These are phyloP conservation scores for Dryadula phaetusa DNA, from an alignment of 2,888 invertebrate genomes.

Conservation along the genomic window DNA sequence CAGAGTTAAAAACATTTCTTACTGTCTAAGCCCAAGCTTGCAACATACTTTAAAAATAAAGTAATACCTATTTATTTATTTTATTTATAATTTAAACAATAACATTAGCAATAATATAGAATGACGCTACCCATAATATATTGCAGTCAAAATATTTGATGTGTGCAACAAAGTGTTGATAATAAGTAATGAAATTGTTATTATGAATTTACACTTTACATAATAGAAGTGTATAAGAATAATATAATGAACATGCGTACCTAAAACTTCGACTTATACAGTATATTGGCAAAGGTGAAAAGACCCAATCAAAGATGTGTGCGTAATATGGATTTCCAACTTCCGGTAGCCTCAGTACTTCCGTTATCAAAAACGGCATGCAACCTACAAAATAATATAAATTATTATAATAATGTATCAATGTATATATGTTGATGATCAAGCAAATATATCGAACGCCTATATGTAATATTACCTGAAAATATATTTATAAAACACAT, in stretches of 20 bases:
- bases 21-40: too few relatives aligned
- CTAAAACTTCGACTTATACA: slow-evolving; percentile 77
- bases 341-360: slow-evolving; percentile 87
- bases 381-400: slow-evolving; percentile 81
- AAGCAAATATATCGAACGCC: slow-evolving; percentile 30
- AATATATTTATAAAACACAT: slow-evolving; percentile 90
- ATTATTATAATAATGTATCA: neutral
- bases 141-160: neutral
- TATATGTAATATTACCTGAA: slow-evolving; percentile 55
- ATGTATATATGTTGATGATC: neutral
- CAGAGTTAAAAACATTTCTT: too few relatives aligned
- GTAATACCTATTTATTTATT: too few relatives aligned
- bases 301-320: slow-evolving; percentile 87
- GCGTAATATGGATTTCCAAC: slow-evolving; percentile 87
- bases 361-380: slow-evolving; percentile 88
- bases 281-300: slow-evolving; percentile 88
- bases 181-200: too few relatives aligned
- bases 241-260: slow-evolving; percentile 51
- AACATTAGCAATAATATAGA: neutral
- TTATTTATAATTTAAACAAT: too few relatives aligned
- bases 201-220: too few relatives aligned
- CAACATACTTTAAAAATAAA: too few relatives aligned
- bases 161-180: too few relatives aligned
- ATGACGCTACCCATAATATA: neutral
- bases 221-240: neutral